phyloP scores from a whole-genome alignment of 2,888 invertebrate genomes.

The Zootermopsis nevadensis region DNA sequence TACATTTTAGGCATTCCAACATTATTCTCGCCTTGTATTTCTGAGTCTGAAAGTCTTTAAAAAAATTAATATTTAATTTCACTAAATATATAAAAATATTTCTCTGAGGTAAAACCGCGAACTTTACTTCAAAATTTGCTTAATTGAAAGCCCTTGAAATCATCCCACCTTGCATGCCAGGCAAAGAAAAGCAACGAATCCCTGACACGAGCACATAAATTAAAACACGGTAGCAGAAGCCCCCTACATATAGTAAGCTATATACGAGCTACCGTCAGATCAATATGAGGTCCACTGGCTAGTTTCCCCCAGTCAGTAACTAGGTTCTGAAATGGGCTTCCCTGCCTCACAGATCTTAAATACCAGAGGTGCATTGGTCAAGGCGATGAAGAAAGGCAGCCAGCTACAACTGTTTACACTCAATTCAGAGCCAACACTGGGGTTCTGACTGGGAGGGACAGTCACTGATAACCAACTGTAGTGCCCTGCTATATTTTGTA shows the following conservation, averaged over 20 bases:
- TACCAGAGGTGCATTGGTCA: slow-evolving; percentile 21
- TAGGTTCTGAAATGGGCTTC: slow-evolving; percentile 1
- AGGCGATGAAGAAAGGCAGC: not conserved
- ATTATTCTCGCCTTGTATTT: too few species aligned
- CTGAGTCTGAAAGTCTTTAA: too few species aligned
- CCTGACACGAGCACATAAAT: not conserved
- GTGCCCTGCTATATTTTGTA: too few species aligned
- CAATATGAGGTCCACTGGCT: slow-evolving; percentile 18
- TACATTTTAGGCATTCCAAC: too few species aligned
- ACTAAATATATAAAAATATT: too few species aligned
- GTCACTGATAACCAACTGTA: not conserved
- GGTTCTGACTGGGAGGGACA: not conserved
- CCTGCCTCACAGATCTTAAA: not conserved
- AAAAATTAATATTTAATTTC: too few species aligned
- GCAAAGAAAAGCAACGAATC: too few species aligned
- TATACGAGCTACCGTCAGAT: not conserved
- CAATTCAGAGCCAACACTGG: not conserved
- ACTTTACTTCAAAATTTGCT: too few species aligned
- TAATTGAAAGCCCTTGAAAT: not conserved
- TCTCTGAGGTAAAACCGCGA: too few species aligned
- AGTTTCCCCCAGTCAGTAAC: not conserved
- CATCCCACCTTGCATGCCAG: not conserved
- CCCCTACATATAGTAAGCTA: not conserved
- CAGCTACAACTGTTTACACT: slow-evolving; percentile 11
- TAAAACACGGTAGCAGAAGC: not conserved